These are phyloP conservation scores for Resseliella maxima DNA, from an alignment of 2,888 invertebrate species.

Conservation along the genomic window DNA sequence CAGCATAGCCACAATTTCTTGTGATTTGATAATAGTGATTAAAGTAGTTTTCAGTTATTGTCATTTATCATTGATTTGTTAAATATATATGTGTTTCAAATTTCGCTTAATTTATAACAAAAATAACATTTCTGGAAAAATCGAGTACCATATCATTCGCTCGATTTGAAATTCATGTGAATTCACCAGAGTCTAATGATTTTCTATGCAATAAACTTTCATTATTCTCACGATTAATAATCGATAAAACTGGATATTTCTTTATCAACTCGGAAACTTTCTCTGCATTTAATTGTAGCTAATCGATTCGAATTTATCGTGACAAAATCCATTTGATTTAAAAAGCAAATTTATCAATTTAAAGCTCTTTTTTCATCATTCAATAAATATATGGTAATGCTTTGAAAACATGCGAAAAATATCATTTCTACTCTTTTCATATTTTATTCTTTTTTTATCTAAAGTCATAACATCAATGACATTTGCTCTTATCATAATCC, in stretches of 20 bases:
- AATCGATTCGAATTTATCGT: background rate
- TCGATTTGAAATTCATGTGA: too few species aligned
- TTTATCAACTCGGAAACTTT: background rate
- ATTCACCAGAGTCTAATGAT: too few species aligned
- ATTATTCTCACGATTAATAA: too few species aligned
- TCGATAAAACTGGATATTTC: too few species aligned
- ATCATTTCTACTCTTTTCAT: too few species aligned
- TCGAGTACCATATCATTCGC: too few species aligned
- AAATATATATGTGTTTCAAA: too few species aligned
- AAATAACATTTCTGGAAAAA: too few species aligned
- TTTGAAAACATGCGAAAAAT: background rate
- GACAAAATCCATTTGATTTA: background rate
- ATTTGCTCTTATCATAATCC: conserved; percentile 23
- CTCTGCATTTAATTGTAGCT: background rate
- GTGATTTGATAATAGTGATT: background rate
- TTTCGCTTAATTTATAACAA: too few species aligned
- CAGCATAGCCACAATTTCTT: too few species aligned
- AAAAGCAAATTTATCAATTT: background rate
- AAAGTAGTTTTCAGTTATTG: background rate
- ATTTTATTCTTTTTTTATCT: background rate
- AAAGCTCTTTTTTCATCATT: background rate
- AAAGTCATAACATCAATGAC: background rate
- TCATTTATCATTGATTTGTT: background rate
- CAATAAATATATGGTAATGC: background rate
- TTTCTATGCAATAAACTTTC: too few species aligned